Percentiles rank a stretch among this genome's conserved stretches.
phyloP scores from a whole-genome alignment of 2,888 invertebrate species.

The Machimus rusticus region DNA sequence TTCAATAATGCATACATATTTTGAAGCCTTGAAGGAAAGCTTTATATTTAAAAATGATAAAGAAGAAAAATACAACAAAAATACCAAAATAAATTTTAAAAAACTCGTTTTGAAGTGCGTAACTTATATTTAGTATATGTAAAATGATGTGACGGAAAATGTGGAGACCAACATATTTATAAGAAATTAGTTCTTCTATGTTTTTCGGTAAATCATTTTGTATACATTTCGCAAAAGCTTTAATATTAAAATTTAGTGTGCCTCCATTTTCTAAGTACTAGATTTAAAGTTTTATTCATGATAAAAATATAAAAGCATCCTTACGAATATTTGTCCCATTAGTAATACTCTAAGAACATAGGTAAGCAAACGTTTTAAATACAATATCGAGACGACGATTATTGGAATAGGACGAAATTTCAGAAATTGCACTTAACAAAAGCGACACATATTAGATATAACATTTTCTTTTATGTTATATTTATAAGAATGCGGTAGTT shows the following conservation, averaged over 20 bases:
- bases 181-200: neutral
- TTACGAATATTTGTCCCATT: neutral
- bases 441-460: neutral
- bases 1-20: slow-evolving; percentile 8
- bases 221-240: slow-evolving; percentile 56
- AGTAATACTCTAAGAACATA: neutral
- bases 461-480: neutral
- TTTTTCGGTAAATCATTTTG: neutral
- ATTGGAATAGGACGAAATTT: neutral
- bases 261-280: slow-evolving; percentile 60
- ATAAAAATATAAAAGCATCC: slow-evolving; percentile 28
- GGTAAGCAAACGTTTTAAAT: neutral
- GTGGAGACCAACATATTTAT: slow-evolving; percentile 10
- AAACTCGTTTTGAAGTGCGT: neutral
- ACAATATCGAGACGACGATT: neutral
- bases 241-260: slow-evolving; percentile 61
- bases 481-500: neutral
- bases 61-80: neutral
- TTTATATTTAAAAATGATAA: neutral
- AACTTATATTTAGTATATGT: neutral
- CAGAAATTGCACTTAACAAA: neutral
- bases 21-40: slow-evolving; percentile 30
- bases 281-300: neutral
- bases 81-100: neutral
- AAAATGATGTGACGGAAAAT: neutral